Evolutionary conservation across 2,113 vertebrate genomes (phyloP).

Genomic region (Cyrtonyx montezumae): DNA sequence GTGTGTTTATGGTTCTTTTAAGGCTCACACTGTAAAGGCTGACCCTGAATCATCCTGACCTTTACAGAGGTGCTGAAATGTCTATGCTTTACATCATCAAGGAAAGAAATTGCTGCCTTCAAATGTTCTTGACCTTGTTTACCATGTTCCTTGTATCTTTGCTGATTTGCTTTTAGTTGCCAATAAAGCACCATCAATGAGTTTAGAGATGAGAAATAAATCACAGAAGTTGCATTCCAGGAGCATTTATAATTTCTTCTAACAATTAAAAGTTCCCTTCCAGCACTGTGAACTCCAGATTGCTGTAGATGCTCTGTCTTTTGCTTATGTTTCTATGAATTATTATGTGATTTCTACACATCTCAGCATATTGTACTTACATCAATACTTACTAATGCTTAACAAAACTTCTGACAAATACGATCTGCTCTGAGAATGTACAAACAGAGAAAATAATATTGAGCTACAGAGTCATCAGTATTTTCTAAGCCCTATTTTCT

Average conservation of each 20-base stretch:
- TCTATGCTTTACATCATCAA: background rate
- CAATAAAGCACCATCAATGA: background rate
- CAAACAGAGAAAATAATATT: slow-evolving; percentile 5
- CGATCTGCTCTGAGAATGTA: background rate
- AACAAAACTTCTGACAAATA: slow-evolving; percentile 38
- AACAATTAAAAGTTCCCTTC: background rate
- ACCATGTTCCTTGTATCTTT: background rate
- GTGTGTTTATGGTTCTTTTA: slow-evolving; percentile 15
- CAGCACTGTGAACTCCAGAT: background rate
- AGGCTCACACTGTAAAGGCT: background rate
- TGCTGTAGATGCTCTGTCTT: slow-evolving; percentile 1
- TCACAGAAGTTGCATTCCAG: background rate
- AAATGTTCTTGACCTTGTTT: slow-evolving; percentile 18
- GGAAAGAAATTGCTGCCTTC: slow-evolving; percentile 18
- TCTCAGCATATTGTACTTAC: background rate
- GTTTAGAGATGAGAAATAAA: background rate
- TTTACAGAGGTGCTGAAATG: background rate
- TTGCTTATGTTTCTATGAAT: background rate
- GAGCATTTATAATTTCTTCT: background rate
- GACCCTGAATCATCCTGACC: slow-evolving; percentile 28
- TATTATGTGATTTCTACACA: slow-evolving; percentile 19
- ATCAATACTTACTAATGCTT: slow-evolving; percentile 32
- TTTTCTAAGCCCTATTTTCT: slow-evolving; percentile 11
- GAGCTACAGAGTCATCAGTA: slow-evolving; percentile 12
- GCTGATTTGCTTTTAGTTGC: background rate